A percentile compares a stretch with the other conserved stretches of the same genome.
Conservation (phyloP, 2,797 vertebrate genomes). For the Sebastes aleutianus region DNA sequence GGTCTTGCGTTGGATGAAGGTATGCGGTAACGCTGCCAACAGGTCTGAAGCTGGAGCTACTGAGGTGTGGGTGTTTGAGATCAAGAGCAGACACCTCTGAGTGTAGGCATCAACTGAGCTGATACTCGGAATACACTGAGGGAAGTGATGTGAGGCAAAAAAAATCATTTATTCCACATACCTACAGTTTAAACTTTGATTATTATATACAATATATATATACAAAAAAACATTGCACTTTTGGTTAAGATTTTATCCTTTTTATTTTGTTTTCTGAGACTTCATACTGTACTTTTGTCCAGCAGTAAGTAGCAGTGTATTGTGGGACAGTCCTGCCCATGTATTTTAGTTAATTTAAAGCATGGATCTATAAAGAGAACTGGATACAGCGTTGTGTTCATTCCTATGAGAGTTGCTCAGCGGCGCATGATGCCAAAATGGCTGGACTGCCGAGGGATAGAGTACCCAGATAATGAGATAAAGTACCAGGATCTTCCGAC, state of each 20-base stretch:
- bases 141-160: not conserved
- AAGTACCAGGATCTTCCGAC: no score
- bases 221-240: not conserved
- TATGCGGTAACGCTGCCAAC: not conserved
- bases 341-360: not conserved
- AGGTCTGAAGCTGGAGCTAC: constrained; percentile 7
- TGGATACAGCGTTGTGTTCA: no score
- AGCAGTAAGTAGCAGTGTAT: not conserved
- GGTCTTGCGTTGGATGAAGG: not conserved
- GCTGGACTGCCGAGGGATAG: no score
- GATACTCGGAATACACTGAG: not conserved
- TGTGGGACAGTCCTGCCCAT: not conserved
- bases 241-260: not conserved
- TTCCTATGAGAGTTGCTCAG: no score
- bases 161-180: not conserved
- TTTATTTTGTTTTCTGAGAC: not conserved
- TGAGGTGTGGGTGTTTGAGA: constrained; percentile 11
- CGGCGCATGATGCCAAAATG: no score
- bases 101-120: not conserved
- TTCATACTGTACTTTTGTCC: not conserved
- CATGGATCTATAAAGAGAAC: no score
- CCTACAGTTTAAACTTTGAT: not conserved
- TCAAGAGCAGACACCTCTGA: constrained; percentile 5
- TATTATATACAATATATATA: not conserved
- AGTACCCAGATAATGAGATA: no score